A percentile compares a stretch with the other conserved stretches of the same genome.
Conservation (phyloP, 2,888 invertebrate genomes). For the Eupithecia vulgata region DNA sequence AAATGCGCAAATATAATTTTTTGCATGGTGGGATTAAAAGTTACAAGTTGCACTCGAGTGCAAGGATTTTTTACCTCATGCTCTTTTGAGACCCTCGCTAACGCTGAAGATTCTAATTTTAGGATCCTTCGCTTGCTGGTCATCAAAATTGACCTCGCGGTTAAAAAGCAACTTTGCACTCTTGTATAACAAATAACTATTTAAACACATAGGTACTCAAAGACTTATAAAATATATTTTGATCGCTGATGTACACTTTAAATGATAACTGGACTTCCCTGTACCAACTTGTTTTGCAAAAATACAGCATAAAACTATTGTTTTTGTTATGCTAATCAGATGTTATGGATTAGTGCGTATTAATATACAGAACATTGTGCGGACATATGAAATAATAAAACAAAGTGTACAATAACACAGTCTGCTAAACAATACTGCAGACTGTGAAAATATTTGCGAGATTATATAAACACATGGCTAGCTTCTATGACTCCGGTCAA, state of each 20-base stretch:
- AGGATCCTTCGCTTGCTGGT: too few relatives aligned
- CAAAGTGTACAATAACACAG: neutral
- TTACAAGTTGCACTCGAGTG: too few relatives aligned
- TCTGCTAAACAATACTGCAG: neutral
- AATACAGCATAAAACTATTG: constrained; percentile 4
- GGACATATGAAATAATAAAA: constrained; percentile 1
- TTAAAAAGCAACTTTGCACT: too few relatives aligned
- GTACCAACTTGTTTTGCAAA: neutral
- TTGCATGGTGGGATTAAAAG: too few relatives aligned
- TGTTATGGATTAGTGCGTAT: constrained; percentile 22
- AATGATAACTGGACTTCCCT: constrained; percentile 1
- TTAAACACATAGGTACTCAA: too few relatives aligned
- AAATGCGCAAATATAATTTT: too few relatives aligned
- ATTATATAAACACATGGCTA: neutral
- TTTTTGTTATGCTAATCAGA: constrained; percentile 19
- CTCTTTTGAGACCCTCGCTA: too few relatives aligned
- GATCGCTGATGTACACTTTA: neutral
- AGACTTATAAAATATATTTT: neutral
- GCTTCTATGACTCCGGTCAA: neutral
- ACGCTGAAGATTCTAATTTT: too few relatives aligned
- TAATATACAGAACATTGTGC: constrained; percentile 5
- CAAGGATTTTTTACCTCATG: too few relatives aligned
- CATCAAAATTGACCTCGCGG: too few relatives aligned
- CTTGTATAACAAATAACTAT: too few relatives aligned
- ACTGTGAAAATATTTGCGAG: neutral